Conservation (phyloP, 2,113 vertebrate species). For the Lasiurus cinereus region DNA sequence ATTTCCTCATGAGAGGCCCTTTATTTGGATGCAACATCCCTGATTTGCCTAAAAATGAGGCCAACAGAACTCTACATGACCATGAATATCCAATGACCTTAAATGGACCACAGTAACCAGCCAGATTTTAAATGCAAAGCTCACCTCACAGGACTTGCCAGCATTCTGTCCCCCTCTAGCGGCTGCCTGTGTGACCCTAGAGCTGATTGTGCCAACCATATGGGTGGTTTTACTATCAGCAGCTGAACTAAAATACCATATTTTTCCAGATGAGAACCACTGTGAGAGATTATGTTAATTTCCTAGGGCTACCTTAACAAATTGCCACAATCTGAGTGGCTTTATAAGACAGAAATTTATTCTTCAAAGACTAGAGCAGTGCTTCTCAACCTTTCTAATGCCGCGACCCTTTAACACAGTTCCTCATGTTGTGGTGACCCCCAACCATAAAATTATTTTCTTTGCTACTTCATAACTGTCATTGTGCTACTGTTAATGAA, state of each 20-base stretch:
- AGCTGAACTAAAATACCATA: background rate
- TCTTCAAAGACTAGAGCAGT: background rate
- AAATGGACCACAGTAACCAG: background rate
- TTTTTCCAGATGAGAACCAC: background rate
- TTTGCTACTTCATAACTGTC: too few species aligned
- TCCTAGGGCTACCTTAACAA: background rate
- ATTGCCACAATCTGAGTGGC: background rate
- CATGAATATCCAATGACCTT: background rate
- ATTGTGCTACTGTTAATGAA: too few species aligned
- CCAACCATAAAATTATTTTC: too few species aligned
- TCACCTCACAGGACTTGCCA: background rate
- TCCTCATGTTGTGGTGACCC: too few species aligned
- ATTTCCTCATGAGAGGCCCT: background rate
- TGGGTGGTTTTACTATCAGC: background rate
- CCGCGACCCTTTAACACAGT: too few species aligned
- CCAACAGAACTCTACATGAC: background rate
- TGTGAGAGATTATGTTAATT: background rate
- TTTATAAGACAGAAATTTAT: conserved; percentile 21
- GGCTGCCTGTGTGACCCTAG: background rate
- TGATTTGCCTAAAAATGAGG: background rate
- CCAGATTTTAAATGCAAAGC: background rate
- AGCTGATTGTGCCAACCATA: background rate
- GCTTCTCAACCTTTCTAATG: too few species aligned
- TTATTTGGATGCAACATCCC: background rate
- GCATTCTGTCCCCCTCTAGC: background rate